Evolutionary conservation across 2,888 invertebrate genomes (phyloP).

Genomic region (Branchellion lobata): DNA sequence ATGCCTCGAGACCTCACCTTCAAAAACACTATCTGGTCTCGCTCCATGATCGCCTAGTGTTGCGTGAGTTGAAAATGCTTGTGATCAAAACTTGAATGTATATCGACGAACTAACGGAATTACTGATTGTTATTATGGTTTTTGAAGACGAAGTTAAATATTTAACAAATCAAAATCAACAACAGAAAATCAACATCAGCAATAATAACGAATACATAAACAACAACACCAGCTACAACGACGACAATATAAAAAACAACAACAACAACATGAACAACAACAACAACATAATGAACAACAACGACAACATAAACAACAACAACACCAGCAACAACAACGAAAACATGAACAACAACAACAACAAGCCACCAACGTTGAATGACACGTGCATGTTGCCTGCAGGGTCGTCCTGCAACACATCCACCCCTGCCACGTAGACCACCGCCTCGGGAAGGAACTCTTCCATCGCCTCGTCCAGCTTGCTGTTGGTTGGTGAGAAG

Average conservation of each 20-base stretch:
- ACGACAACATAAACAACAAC: not conserved
- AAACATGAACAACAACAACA: not conserved
- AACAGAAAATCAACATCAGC: not conserved
- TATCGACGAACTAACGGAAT: not conserved
- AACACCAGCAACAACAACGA: too few species aligned
- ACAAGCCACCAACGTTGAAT: constrained; percentile 66
- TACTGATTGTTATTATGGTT: not conserved
- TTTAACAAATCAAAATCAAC: not conserved
- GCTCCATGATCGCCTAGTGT: constrained; percentile 75
- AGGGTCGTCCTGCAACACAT: constrained; percentile 76
- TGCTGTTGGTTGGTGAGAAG: not conserved
- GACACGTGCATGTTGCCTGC: constrained; percentile 74
- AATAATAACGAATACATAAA: not conserved
- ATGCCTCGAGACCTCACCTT: constrained; percentile 68
- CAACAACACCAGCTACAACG: not conserved
- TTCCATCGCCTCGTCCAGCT: constrained; percentile 22
- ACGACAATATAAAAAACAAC: not conserved
- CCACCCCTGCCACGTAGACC: constrained; percentile 91
- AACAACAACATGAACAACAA: too few species aligned
- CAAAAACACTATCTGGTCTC: constrained; percentile 81
- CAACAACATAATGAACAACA: not conserved
- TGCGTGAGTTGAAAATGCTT: not conserved
- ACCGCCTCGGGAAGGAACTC: constrained; percentile 75
- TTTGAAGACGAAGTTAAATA: not conserved
- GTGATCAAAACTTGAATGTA: not conserved